Evolutionary conservation across 2,797 vertebrate genomes (phyloP).

Genomic region (Gymnopithys bicolor): DNA sequence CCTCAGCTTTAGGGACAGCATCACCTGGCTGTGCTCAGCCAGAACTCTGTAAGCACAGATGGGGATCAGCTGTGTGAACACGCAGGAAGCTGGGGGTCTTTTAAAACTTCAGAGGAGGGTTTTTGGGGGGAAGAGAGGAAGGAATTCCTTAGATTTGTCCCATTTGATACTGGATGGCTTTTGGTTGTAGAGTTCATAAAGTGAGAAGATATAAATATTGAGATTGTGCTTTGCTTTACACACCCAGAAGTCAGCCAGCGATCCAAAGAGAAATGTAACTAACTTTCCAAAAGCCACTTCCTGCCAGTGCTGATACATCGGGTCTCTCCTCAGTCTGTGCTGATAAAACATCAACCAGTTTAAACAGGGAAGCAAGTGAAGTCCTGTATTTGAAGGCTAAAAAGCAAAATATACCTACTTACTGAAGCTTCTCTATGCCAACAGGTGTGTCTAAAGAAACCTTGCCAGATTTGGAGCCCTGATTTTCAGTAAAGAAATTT

Average conservation of each 20-base stretch:
- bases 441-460: neutral
- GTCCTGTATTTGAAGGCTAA: neutral
- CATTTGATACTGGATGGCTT: neutral
- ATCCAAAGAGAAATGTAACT: neutral
- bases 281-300: neutral
- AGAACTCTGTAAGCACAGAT: neutral
- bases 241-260: neutral
- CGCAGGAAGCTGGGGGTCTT: fast-evolving
- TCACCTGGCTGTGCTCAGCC: neutral
- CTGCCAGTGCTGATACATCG: fast-evolving
- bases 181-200: neutral
- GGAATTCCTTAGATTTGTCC: neutral
- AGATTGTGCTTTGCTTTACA: neutral
- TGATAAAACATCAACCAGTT: neutral
- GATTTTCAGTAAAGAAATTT: neutral
- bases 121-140: neutral
- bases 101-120: neutral
- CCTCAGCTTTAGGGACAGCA: neutral
- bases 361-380: fast-evolving
- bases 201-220: neutral
- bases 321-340: neutral
- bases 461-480: neutral
- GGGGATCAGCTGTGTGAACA: fast-evolving
- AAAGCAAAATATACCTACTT: neutral
- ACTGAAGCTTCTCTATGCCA: neutral